A percentile compares a stretch with the other conserved stretches of the same genome.
Evolutionary conservation across 2,888 invertebrate genomes (phyloP).

Genomic region (Drosophila formosana): DNA sequence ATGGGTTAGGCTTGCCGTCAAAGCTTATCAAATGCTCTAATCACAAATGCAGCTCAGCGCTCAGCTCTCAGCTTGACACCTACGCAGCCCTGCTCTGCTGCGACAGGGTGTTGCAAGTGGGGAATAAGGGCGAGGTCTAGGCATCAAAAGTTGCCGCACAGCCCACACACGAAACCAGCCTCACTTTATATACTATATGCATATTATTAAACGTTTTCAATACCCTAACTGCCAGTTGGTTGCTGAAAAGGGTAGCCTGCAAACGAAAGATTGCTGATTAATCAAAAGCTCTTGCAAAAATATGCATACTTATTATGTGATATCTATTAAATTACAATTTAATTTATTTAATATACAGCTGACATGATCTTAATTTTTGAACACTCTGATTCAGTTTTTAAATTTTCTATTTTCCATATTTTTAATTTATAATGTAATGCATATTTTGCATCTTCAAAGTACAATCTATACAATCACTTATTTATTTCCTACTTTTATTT

Average conservation of each 20-base stretch:
- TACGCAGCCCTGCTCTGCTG: constrained; percentile 39
- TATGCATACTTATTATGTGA: too few relatives aligned
- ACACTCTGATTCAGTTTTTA: too few relatives aligned
- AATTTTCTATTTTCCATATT: too few relatives aligned
- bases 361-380: neutral
- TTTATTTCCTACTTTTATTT: too few relatives aligned
- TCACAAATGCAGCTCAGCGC: constrained; percentile 50
- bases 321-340: neutral
- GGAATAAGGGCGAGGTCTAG: constrained; percentile 31
- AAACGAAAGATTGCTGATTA: neutral
- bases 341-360: neutral
- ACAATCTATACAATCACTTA: too few relatives aligned
- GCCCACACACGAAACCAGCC: constrained; percentile 60
- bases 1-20: constrained; percentile 28
- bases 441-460: too few relatives aligned
- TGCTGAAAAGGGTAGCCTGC: neutral
- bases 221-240: constrained; percentile 30
- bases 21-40: constrained; percentile 54
- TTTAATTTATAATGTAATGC: too few relatives aligned
- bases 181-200: constrained; percentile 41
- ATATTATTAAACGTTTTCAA: constrained; percentile 37
- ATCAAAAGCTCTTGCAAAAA: neutral
- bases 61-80: constrained; percentile 39
- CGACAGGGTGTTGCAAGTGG: constrained; percentile 10
- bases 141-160: constrained; percentile 65